Percentiles rank a stretch among this genome's conserved stretches.
Conservation (phyloP, 2,113 vertebrate genomes). For the Anguilla japonica region DNA sequence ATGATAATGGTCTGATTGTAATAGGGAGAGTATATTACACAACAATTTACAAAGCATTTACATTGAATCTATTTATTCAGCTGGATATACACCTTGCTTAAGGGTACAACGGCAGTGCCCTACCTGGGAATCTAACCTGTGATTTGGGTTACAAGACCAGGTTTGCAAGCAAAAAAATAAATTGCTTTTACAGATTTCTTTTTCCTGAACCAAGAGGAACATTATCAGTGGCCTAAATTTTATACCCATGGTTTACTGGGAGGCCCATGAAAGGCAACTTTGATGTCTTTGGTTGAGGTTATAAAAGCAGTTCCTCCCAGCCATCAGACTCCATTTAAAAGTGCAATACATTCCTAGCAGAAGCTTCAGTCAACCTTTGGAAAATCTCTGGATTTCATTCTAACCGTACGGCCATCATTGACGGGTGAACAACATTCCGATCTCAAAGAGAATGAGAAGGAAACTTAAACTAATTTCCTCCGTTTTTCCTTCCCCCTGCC, state of each 20-base stretch:
- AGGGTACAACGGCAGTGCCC: too few species aligned
- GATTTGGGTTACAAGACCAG: too few species aligned
- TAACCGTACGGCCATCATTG: background rate
- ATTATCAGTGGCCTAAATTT: background rate
- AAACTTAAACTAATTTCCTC: constrained; percentile 50
- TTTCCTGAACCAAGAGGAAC: background rate
- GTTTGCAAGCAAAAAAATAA: too few species aligned
- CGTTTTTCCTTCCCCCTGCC: constrained; percentile 30
- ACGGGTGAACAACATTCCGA: constrained; percentile 28
- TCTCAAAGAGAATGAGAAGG: constrained; percentile 21
- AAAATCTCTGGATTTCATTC: background rate
- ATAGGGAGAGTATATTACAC: background rate
- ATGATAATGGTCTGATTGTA: too few species aligned
- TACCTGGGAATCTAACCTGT: too few species aligned
- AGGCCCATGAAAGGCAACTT: background rate
- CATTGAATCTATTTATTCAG: too few species aligned
- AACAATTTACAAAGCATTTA: too few species aligned
- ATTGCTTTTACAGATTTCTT: background rate
- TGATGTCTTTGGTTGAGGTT: background rate
- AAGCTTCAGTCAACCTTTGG: background rate
- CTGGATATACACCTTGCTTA: too few species aligned
- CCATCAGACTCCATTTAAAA: background rate
- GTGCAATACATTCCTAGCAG: background rate
- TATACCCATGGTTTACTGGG: background rate
- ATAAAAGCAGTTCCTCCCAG: background rate